Evolutionary conservation across 2,888 invertebrate species (phyloP).

Genomic region (Hyposoter didymator): DNA sequence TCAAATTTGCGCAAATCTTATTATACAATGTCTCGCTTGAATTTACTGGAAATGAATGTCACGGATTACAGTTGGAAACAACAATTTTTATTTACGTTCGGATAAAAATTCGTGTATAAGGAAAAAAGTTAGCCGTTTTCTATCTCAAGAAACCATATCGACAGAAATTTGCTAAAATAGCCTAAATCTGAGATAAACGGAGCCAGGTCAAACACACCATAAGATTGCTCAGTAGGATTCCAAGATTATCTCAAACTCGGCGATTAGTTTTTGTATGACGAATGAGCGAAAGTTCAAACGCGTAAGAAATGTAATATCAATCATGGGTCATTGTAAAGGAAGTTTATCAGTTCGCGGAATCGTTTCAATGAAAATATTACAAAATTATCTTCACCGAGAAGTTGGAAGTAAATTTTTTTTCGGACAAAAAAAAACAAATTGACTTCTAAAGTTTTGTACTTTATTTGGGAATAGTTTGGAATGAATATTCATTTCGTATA

Average conservation of each 20-base stretch:
- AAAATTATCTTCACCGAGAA: background rate
- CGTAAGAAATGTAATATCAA: background rate
- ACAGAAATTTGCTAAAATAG: background rate
- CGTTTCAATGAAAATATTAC: background rate
- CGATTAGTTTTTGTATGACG: background rate
- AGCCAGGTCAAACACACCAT: background rate
- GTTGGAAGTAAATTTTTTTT: background rate
- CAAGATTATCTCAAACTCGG: background rate
- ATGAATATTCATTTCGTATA: background rate
- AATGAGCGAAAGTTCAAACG: background rate
- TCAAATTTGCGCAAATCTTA: background rate
- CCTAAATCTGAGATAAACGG: slow-evolving; percentile 2
- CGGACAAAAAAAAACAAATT: background rate
- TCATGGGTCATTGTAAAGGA: background rate
- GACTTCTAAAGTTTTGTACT: background rate
- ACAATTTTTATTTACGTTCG: background rate
- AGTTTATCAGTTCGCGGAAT: background rate
- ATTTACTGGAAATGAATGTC: too few species aligned
- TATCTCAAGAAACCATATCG: background rate
- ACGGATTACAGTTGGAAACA: background rate
- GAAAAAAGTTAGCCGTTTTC: background rate
- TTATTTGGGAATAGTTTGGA: background rate
- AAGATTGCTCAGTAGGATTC: background rate
- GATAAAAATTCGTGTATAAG: background rate
- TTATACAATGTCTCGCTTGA: background rate